Base-by-base conservation (phyloP, 1,140 invertebrate species). In the Dryas iulia region DNA sequence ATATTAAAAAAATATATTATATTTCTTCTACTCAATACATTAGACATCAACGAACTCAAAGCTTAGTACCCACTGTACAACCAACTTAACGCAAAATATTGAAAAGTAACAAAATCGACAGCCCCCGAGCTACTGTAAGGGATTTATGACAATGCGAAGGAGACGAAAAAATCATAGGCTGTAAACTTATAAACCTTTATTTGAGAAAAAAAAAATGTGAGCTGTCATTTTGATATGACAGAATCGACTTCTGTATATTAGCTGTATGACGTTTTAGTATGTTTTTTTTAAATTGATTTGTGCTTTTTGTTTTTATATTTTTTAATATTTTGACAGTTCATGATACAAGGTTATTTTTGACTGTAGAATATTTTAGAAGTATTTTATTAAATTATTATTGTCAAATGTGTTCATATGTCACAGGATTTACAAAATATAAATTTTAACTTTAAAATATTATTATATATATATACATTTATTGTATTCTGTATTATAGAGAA, bases 121-220 rank as follows among this genome's bases (percentile, higher is more conserved):
- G 62, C 65, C 69, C n/a, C 76, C 60, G 63, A 58, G 82, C 82
- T 84, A 84, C 82, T 74, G 82, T 82, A 71, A 80, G 70, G 76
- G 77, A 78, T 84, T 82, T 84, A 82, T 84, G 82, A 82, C 74
- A 76, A 77, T 74, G 78, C 74, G 73, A 79, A 79, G 71, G 77
- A 75, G 59, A 69, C 63, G 54, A 73, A 63, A 77, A 75, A 74
- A 66, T 59, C 54, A 71, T 63, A 64, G 78, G 71, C 73, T 75
- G 72, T 79, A 79, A 77, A 74, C 61, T 72, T 52, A 67, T 77
- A 74, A 66, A 71, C 77, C 71, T 79, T 73, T 76, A 72, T 72
- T 74, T 64, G 64, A 67, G 54, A n/a, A 14, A 39, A 14, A 54
- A 60, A 67, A 67, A n/a, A n/a, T n/a, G 24, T 21, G 54, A 52